A percentile compares a stretch with the other conserved stretches of the same genome.
phyloP scores from a whole-genome alignment of 2,888 invertebrate species.

The Terebella lapidaria region DNA sequence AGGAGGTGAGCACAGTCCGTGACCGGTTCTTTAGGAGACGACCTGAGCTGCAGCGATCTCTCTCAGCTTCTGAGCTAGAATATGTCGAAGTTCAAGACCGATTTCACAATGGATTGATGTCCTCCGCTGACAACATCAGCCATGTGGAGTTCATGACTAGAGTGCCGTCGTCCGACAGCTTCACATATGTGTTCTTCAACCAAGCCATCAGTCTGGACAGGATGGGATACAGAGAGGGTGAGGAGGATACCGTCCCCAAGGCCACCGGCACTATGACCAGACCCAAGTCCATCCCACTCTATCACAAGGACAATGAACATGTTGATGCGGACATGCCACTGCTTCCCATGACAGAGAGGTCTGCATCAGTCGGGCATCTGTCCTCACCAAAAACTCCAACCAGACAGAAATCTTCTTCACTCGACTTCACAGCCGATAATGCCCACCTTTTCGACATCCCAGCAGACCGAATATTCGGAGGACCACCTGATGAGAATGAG shows the following conservation, averaged over 20 bases:
- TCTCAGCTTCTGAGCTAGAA: neutral
- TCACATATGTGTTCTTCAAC: conserved; percentile 3
- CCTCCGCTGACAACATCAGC: neutral
- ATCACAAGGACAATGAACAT: neutral
- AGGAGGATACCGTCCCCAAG: neutral
- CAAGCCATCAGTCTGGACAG: neutral
- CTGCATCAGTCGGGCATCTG: neutral
- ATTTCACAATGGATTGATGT: neutral
- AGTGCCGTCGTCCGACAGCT: conserved; percentile 3
- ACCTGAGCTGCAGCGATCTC: neutral
- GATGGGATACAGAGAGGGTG: neutral
- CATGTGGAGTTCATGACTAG: neutral
- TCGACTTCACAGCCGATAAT: neutral
- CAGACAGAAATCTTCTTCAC: neutral
- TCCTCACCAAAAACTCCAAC: neutral
- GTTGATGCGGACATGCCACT: neutral
- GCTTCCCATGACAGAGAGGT: neutral
- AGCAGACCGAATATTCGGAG: neutral
- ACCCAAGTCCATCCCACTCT: neutral
- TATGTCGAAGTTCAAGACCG: neutral
- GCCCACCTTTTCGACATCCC: neutral
- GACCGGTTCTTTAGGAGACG: neutral
- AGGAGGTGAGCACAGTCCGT: neutral
- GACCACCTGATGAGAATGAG: neutral
- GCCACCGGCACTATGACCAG: neutral